phyloP scores from a whole-genome alignment of 2,888 invertebrate species.

The Drosophila picticornis region DNA sequence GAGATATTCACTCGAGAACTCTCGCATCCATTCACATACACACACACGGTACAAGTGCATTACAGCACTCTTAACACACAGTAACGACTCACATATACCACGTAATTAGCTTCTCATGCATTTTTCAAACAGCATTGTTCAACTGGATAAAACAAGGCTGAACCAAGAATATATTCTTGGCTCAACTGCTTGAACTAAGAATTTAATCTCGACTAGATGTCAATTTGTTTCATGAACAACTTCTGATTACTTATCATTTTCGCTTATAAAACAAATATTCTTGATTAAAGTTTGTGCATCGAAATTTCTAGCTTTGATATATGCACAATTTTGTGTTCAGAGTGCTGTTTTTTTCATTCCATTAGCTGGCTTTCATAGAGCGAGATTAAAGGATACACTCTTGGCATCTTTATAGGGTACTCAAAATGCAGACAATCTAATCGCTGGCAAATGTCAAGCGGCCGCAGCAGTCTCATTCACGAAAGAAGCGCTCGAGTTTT shows the following conservation, averaged over 20 bases:
- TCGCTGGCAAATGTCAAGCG: slow-evolving; percentile 70
- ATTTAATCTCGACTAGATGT: not conserved
- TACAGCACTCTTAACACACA: too few relatives aligned
- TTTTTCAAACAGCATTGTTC: not conserved
- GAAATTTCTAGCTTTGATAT: not conserved
- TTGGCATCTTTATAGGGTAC: slow-evolving; percentile 29
- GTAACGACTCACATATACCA: slow-evolving; percentile 19
- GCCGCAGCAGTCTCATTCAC: slow-evolving; percentile 65
- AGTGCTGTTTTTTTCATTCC: not conserved
- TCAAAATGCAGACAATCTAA: slow-evolving; percentile 60
- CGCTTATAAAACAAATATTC: not conserved
- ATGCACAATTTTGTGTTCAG: not conserved
- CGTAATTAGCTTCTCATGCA: not conserved
- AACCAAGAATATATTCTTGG: not conserved
- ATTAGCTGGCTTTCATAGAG: not conserved
- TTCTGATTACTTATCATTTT: not conserved
- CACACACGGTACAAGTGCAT: not conserved
- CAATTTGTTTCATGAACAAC: not conserved
- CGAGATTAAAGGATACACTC: not conserved
- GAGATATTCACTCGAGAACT: slow-evolving; percentile 16
- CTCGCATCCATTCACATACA: not conserved
- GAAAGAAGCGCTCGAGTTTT: slow-evolving; percentile 15
- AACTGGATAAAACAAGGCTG: not conserved
- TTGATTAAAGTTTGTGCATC: not conserved
- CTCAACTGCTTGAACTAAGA: not conserved